Conservation (phyloP, 64 coral and sea anemone species). For the Acropora yongei region DNA sequence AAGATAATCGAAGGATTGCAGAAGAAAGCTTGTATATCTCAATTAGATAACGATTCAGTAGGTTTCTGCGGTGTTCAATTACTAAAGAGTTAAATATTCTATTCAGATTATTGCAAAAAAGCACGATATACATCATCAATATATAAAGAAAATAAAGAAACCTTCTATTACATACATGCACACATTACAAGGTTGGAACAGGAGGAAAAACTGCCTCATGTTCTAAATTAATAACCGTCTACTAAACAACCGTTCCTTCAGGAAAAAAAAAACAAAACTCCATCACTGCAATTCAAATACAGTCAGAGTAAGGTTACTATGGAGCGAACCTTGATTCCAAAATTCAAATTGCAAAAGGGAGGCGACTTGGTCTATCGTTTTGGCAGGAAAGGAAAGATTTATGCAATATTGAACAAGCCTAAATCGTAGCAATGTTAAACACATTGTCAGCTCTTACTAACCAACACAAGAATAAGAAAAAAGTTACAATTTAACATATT, state of each 20-base stretch:
- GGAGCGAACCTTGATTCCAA: background rate
- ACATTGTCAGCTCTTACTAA: background rate
- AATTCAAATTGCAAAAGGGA: background rate
- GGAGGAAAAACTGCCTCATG: constrained; percentile 12
- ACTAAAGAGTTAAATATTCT: constrained; percentile 7
- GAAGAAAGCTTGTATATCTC: background rate
- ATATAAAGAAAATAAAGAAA: background rate
- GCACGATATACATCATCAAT: background rate
- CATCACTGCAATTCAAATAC: constrained; percentile 4
- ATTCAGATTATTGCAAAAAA: background rate
- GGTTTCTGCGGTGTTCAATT: background rate
- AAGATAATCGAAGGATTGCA: background rate
- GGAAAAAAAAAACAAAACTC: background rate
- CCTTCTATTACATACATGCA: background rate
- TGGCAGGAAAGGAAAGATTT: background rate
- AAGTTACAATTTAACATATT: background rate
- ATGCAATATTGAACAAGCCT: background rate
- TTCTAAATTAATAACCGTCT: background rate
- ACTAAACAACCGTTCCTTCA: background rate
- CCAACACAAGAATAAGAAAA: background rate
- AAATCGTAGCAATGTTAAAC: background rate
- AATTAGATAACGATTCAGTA: background rate
- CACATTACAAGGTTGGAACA: background rate
- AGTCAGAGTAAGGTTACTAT: background rate
- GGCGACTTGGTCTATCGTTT: background rate